Conservation (phyloP, 2,113 vertebrate genomes). For the Scolopax mira region DNA sequence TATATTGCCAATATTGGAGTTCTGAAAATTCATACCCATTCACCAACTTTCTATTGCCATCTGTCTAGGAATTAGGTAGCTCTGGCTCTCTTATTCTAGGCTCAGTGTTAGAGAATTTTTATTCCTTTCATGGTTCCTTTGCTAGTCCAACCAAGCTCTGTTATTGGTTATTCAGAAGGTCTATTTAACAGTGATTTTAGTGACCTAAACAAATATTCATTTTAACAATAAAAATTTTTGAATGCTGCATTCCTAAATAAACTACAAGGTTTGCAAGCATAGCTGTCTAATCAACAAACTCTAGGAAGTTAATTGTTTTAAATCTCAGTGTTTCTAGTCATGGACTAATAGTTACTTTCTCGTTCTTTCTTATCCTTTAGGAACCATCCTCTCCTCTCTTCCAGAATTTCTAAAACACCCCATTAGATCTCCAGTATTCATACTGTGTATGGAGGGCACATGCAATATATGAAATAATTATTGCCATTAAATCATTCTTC, state of each 20-base stretch:
- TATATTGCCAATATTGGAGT: neutral
- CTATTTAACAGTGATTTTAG: neutral
- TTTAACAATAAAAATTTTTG: neutral
- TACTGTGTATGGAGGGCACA: neutral
- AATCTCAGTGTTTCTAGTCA: neutral
- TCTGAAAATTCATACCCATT: neutral
- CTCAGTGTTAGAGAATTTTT: neutral
- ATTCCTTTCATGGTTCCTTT: neutral
- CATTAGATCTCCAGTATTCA: neutral
- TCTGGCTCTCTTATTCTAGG: neutral
- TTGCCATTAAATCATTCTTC: neutral
- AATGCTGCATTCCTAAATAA: neutral
- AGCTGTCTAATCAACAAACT: neutral
- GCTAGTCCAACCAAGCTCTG: neutral
- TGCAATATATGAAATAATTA: neutral
- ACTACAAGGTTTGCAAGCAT: neutral
- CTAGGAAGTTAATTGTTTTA: neutral
- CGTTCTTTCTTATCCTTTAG: neutral
- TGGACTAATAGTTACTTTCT: neutral
- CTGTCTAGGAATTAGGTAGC: neutral
- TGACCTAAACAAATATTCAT: neutral
- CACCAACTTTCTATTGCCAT: neutral
- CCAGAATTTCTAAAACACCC: neutral
- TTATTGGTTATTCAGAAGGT: neutral
- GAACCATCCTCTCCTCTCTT: neutral